These are phyloP conservation scores for Parazoanthus swiftii DNA, from an alignment of 92 coral and sea anemone species.

Conservation along the genomic window DNA sequence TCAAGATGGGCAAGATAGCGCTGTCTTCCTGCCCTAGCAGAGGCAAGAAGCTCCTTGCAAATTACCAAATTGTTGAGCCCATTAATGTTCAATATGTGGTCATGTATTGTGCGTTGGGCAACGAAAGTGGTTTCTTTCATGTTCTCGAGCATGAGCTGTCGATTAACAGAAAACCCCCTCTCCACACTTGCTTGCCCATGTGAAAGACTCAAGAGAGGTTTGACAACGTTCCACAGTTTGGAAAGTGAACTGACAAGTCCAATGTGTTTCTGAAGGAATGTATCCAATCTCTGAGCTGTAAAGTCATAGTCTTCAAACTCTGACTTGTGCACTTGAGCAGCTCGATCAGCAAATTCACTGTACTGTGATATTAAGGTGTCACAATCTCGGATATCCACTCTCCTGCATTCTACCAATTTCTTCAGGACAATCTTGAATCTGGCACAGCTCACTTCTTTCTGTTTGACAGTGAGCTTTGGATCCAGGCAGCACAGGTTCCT, in stretches of 20 bases:
- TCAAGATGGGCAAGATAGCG: constrained; percentile 29
- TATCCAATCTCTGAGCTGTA: constrained; percentile 8
- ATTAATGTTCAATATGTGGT: not conserved
- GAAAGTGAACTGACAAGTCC: not conserved
- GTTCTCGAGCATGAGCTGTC: not conserved
- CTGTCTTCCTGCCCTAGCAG: constrained; percentile 26
- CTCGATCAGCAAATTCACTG: constrained; percentile 43
- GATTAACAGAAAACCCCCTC: not conserved
- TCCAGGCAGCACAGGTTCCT: constrained; percentile 35
- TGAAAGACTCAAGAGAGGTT: too few species aligned
- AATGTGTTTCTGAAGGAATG: constrained; percentile 37
- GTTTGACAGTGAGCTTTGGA: not conserved
- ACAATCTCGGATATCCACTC: constrained; percentile 32
- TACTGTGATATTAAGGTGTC: constrained; percentile 34
- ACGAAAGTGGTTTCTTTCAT: not conserved
- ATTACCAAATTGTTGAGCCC: not conserved
- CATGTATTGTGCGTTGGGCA: not conserved
- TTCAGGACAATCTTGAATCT: constrained; percentile 36
- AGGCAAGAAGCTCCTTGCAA: constrained; percentile 36
- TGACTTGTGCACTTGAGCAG: constrained; percentile 17
- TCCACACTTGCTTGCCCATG: not conserved
- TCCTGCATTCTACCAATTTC: constrained; percentile 44
- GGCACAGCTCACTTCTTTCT: constrained; percentile 34
- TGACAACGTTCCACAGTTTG: too few species aligned
- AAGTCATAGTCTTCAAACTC: constrained; percentile 20